Evolutionary conservation across 2,888 invertebrate species (phyloP), one percentile per base, ranked within the genome.

Genomic region (Dicycla oo): DNA sequence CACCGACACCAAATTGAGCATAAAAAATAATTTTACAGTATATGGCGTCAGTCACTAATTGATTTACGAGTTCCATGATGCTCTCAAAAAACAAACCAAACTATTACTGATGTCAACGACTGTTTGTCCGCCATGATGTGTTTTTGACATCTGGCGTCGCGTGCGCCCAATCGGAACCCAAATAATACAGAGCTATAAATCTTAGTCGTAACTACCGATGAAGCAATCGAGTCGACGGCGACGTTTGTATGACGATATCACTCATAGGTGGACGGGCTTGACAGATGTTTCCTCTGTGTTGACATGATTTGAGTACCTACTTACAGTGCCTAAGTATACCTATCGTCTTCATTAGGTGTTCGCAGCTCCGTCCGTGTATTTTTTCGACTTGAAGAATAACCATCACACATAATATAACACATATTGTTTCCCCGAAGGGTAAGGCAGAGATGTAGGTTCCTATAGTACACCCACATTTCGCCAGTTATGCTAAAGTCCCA

Each of bases 91-190:
- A n/a, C n/a, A n/a, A 86, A 80, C 85, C 75, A 65, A 70, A 67
- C 64, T 70, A 78, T 74, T 78, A 77, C 61, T 69, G 53, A 71
- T 84, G 84, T 84, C 86, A 86, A 86, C 81, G 78, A 69, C 73
- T 76, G 71, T 75, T 81, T 69, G 83, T 78, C 64, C 65, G 73
- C 51, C 61, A 71, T 86, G 79, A 82, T 84, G 74, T 67, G 82
- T 71, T 86, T 83, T 81, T 87, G 87, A 88, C 89, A 89, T 90
- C 88, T 90, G 89, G 88, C 87, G 80, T 73, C 84, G 83, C 80
- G 85, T 80, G 84, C 85, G 76, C 80, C 82, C 84, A 82, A 72
- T 84, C 83, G 85, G 79, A 85, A 85, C 83, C 81, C 75, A 84
- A 86, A 80, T 82, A 84, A 82, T 85, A 79, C 67, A 72, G 70